Evolutionary conservation across 2,113 vertebrate species (phyloP).

Genomic region (Cebus imitator): DNA sequence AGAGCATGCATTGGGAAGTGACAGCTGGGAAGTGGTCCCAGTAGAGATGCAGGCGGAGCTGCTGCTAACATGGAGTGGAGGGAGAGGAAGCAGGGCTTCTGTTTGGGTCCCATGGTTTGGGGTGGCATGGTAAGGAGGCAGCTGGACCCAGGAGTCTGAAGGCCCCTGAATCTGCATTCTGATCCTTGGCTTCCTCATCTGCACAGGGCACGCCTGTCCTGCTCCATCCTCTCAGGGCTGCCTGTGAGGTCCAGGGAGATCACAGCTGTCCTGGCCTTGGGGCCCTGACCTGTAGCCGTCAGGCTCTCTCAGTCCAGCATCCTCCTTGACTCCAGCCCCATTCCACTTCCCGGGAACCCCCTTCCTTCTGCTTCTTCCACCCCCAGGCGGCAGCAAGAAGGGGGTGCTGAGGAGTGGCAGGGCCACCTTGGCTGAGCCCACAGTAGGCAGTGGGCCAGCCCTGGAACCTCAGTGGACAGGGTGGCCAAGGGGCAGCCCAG

Average conservation of each 20-base stretch:
- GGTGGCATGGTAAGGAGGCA: too few species aligned
- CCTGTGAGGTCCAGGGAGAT: background rate
- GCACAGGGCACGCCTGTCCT: too few species aligned
- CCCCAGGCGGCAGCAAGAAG: background rate
- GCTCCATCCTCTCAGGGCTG: too few species aligned
- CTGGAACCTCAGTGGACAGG: background rate
- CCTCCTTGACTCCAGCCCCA: background rate
- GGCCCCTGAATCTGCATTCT: background rate
- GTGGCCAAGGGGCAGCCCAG: background rate
- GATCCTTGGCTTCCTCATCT: background rate
- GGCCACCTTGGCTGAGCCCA: background rate
- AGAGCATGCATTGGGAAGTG: background rate
- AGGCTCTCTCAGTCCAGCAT: background rate
- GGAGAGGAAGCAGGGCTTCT: background rate
- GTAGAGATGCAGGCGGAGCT: background rate
- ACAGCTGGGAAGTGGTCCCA: background rate
- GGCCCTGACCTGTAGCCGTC: background rate
- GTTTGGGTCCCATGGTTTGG: background rate
- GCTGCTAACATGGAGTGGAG: background rate
- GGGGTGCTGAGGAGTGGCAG: rapidly evolving
- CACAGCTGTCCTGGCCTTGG: background rate
- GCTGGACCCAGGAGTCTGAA: background rate
- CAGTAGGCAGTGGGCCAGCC: background rate
- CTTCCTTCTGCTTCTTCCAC: background rate
- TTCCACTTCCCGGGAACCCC: too few species aligned